Evolutionary conservation across 2,113 vertebrate species (phyloP).

Genomic region (Poeciliopsis prolifica): DNA sequence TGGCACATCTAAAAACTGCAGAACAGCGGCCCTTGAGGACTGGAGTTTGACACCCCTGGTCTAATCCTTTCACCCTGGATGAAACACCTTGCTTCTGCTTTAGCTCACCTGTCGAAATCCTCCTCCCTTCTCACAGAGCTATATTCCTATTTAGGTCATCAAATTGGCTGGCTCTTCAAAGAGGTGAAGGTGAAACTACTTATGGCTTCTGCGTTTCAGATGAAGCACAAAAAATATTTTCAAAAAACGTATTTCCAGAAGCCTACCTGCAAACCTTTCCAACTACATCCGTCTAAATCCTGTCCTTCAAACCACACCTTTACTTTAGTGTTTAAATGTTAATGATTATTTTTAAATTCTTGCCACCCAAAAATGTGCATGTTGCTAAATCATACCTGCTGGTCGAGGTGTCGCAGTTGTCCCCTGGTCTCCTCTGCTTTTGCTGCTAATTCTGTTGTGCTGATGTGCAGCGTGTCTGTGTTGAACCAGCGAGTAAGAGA

Average conservation of each 20-base stretch:
- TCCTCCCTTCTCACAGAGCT: background rate
- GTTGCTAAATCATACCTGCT: constrained; percentile 68
- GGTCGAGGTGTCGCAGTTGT: constrained; percentile 76
- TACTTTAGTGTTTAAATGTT: background rate
- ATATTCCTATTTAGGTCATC: background rate
- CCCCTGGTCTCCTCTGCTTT: constrained; percentile 80
- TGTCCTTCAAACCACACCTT: background rate
- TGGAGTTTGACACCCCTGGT: background rate
- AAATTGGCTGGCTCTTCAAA: background rate
- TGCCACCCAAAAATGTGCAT: background rate
- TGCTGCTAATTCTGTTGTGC: constrained; percentile 73
- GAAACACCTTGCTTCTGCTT: constrained; percentile 27
- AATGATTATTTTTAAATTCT: background rate
- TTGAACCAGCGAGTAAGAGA: constrained; percentile 32
- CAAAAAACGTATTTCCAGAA: no score
- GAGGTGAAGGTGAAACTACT: no score
- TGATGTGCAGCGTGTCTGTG: constrained; percentile 72
- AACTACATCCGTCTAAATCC: background rate
- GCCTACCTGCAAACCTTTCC: constrained; percentile 1
- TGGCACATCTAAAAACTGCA: no score
- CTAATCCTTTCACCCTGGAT: constrained; percentile 18
- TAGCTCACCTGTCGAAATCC: constrained; percentile 25
- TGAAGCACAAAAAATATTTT: no score
- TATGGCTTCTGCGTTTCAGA: no score
- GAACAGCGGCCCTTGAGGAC: no score